Base-by-base conservation (phyloP, 2,888 invertebrate species). In the Polietes domitor region DNA sequence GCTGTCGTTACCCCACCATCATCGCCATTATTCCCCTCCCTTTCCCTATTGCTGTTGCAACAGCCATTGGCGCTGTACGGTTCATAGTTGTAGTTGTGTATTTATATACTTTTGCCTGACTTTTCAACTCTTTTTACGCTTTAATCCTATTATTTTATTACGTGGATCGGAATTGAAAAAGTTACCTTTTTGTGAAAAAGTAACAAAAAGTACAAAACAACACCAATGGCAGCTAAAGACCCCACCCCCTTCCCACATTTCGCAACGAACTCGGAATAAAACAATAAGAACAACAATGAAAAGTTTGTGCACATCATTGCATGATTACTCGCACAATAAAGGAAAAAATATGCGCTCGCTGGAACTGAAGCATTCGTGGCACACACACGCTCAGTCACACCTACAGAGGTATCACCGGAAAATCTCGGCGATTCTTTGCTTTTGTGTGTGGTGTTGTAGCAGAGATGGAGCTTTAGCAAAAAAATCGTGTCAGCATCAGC, bases 111-210 rank as follows among this genome's bases (percentile, higher is more conserved):
- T 55, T 65, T 65, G 41, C 73, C 72, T 85, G 78, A 81, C 86
- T 82, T 80, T 83, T 80, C 43, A 75, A 85, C 83, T 87, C 68
- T 83, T 81, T 79, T 85, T 74, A 85, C 86, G 83, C 86, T 86
- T 87, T 88, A 88, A 88, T 88, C 88, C 88, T 87, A 88, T 88
- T 88, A 88, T 87, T 88, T 88, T 88, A 88, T 88, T 88, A 88
- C 86, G 86, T 77, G 85, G 82, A 85, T 87, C 86, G 85, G 83
- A 86, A 87, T 87, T 86, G 85, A 85, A 86, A 86, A 86, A 86
- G 84, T 86, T 86, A 71, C 65, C 74, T 77, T 78, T 79, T 63
- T 47, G 7, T n/a, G 53, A 83, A 72, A 79, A 73, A 77, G 28
- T 61, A 47, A 61, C 61, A 28, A 28, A 28, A 61, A 26, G n/a